Percentiles rank a stretch among this genome's conserved stretches.
Evolutionary conservation across 2,888 invertebrate genomes (phyloP).

Genomic region (Idaea dimidiata): DNA sequence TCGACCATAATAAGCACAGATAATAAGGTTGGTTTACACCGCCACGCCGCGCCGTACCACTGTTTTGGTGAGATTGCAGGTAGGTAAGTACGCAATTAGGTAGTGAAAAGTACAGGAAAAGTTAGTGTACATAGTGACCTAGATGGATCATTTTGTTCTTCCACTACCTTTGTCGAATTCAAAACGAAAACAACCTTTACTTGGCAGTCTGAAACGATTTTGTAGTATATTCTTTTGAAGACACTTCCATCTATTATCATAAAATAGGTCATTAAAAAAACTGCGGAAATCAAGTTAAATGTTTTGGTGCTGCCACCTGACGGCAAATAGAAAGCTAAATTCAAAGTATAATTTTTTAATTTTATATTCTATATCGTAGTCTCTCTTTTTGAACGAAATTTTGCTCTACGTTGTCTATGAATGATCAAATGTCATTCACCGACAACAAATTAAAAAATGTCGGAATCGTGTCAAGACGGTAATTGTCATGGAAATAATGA

Average conservation of each 20-base stretch:
- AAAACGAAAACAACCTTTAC: too few relatives aligned
- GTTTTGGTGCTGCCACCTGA: background rate
- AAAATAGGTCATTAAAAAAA: too few relatives aligned
- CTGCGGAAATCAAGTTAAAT: background rate
- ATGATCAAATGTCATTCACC: constrained; percentile 75
- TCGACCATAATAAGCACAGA: too few relatives aligned
- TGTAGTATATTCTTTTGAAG: background rate
- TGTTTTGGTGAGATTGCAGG: too few relatives aligned
- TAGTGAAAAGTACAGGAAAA: too few relatives aligned
- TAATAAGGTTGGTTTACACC: too few relatives aligned
- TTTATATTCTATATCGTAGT: background rate
- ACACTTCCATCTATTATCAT: background rate
- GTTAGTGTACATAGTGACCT: too few relatives aligned
- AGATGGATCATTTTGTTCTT: too few relatives aligned
- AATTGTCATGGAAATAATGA: constrained; percentile 81
- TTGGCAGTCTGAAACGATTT: background rate
- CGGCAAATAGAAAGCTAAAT: background rate
- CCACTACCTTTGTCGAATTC: too few relatives aligned
- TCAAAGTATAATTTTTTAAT: background rate
- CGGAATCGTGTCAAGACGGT: constrained; percentile 82
- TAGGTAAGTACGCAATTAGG: too few relatives aligned
- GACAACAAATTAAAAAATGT: constrained; percentile 82
- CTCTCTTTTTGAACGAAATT: constrained; percentile 50
- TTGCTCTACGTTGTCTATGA: constrained; percentile 51
- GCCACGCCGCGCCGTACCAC: too few relatives aligned